phyloP scores from a whole-genome alignment of 2,888 invertebrate species.

The Troides helena region DNA sequence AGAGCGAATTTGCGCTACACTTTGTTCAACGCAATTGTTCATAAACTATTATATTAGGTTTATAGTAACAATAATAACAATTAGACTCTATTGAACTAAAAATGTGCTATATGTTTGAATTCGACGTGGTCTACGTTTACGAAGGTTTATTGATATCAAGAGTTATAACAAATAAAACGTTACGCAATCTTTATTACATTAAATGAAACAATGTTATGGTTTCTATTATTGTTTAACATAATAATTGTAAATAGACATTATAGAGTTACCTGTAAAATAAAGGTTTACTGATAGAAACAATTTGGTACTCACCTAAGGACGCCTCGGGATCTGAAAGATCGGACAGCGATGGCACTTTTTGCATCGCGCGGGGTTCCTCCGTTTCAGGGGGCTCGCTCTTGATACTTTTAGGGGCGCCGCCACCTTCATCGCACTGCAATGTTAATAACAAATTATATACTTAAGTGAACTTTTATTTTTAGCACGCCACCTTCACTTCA shows the following conservation, averaged over 20 bases:
- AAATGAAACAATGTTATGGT: neutral
- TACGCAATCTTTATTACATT: neutral
- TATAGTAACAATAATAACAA: neutral
- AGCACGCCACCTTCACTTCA: no score
- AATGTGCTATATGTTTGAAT: no score
- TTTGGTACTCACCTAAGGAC: constrained; percentile 88
- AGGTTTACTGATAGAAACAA: neutral
- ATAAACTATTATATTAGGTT: neutral
- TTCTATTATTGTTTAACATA: neutral
- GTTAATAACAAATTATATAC: neutral
- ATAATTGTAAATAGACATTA: neutral
- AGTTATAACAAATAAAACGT: neutral
- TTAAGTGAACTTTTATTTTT: no score
- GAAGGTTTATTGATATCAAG: neutral
- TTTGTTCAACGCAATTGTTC: neutral
- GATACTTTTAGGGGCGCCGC: constrained; percentile 81
- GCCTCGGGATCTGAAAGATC: constrained; percentile 95
- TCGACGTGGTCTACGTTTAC: neutral
- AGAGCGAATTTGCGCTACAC: constrained; percentile 29
- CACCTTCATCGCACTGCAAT: constrained; percentile 79
- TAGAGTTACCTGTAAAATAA: neutral
- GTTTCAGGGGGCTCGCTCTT: constrained; percentile 76
- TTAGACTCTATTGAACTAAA: neutral
- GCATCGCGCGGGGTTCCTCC: constrained; percentile 87
- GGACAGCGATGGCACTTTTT: constrained; percentile 94